phyloP scores from a whole-genome alignment of 2,888 invertebrate genomes.

The Lasius platythorax region DNA sequence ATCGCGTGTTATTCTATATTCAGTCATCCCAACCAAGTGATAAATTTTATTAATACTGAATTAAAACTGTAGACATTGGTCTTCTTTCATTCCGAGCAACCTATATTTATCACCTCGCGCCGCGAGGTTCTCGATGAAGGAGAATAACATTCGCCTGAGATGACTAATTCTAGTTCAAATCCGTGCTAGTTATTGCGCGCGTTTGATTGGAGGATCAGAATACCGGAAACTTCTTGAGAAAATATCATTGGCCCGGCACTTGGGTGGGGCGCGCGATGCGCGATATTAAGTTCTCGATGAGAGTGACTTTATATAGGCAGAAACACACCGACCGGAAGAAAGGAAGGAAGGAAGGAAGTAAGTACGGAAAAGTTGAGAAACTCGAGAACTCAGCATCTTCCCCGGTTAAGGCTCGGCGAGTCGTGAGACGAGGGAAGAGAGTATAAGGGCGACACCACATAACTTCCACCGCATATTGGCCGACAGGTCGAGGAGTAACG shows the following conservation, averaged over 20 bases:
- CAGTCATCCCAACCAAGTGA: background rate
- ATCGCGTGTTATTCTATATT: background rate
- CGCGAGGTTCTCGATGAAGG: background rate
- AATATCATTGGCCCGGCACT: slow-evolving; percentile 25
- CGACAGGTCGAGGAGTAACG: slow-evolving; percentile 58
- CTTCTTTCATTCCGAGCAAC: background rate
- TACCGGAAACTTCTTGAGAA: slow-evolving; percentile 13
- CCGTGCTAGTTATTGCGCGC: background rate
- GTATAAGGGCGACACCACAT: slow-evolving; percentile 72
- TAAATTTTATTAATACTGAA: background rate
- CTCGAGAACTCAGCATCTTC: slow-evolving; percentile 78
- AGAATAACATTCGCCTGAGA: background rate
- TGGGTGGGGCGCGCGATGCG: slow-evolving; percentile 36
- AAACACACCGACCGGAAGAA: slow-evolving; percentile 57
- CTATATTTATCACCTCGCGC: background rate
- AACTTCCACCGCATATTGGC: slow-evolving; percentile 79
- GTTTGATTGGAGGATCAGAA: background rate
- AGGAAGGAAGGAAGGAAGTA: slow-evolving; percentile 61
- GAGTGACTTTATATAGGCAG: slow-evolving; percentile 69
- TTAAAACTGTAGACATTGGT: background rate
- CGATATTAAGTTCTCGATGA: slow-evolving; percentile 76
- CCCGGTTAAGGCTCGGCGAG: slow-evolving; percentile 42
- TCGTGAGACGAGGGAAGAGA: slow-evolving; percentile 36
- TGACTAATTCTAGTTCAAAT: background rate
- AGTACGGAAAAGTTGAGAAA: slow-evolving; percentile 77